These are phyloP conservation scores for Gallinago stenura DNA, from an alignment of 2,797 vertebrate species.

Conservation along the genomic window DNA sequence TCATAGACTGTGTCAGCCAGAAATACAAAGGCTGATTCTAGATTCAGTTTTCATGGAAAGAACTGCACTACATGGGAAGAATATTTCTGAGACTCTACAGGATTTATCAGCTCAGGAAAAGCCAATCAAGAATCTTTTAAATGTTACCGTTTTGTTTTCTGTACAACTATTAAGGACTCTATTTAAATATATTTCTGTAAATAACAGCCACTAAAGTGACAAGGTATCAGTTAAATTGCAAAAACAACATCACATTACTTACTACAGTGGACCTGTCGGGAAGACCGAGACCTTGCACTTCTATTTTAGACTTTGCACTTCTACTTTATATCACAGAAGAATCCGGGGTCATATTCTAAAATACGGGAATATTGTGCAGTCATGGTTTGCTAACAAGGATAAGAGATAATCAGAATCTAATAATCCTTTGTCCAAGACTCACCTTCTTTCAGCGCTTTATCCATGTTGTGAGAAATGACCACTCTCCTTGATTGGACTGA, in stretches of 20 bases:
- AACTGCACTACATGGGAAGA: not conserved
- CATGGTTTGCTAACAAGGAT: not conserved
- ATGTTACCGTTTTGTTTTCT: not conserved
- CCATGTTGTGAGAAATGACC: slow-evolving; percentile 95
- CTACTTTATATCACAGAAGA: not conserved
- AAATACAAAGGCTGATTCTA: not conserved
- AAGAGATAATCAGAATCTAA: not conserved
- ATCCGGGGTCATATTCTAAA: not conserved
- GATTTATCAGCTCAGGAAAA: not conserved
- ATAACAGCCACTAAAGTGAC: not conserved
- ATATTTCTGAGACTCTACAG: not conserved
- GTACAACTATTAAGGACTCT: not conserved
- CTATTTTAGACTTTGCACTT: not conserved
- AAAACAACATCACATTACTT: not conserved
- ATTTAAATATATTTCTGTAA: not conserved
- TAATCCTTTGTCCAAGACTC: slow-evolving; percentile 33
- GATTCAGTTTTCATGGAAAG: not conserved
- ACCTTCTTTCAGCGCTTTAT: slow-evolving; percentile 97
- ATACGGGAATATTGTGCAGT: not conserved
- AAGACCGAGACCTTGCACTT: not conserved
- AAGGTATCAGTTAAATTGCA: not conserved
- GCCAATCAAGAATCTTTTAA: not conserved
- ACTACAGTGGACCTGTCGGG: not conserved
- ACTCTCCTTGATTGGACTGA: slow-evolving; percentile 86
- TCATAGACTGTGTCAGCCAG: not conserved